These are phyloP conservation scores for Salvator merianae DNA, from an alignment of 2,113 vertebrate genomes.

Conservation along the genomic window DNA sequence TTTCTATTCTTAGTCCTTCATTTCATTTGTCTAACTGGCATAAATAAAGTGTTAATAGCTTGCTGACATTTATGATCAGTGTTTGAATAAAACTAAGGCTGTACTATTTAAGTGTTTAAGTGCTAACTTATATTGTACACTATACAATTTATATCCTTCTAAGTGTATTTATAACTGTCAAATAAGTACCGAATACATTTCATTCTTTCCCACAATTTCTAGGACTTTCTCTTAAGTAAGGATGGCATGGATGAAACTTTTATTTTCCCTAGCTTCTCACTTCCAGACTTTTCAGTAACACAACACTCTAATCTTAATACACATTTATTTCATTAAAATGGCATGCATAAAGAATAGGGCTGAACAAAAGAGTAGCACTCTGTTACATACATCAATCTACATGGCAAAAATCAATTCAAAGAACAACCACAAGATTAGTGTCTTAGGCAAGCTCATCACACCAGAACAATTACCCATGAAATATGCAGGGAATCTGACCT, in stretches of 20 bases:
- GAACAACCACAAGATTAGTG: not conserved
- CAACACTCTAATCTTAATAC: not conserved
- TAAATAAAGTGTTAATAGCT: not conserved
- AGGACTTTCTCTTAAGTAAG: not conserved
- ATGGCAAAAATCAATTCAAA: not conserved
- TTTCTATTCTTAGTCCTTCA: not conserved
- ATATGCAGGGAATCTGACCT: constrained; percentile 88
- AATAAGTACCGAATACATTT: not conserved
- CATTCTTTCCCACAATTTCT: not conserved
- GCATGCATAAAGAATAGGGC: constrained; percentile 1
- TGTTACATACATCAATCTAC: not conserved
- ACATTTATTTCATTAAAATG: not conserved
- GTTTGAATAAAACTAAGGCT: not conserved
- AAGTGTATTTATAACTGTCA: not conserved
- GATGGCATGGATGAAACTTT: not conserved
- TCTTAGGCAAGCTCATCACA: constrained; percentile 58
- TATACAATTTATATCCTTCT: not conserved
- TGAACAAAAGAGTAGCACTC: not conserved
- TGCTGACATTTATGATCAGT: not conserved
- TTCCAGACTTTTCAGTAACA: not conserved
- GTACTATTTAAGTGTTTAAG: not conserved
- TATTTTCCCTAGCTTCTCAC: not conserved
- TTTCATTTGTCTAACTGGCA: not conserved
- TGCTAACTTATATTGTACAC: not conserved
- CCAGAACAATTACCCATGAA: constrained; percentile 87